Conservation (phyloP, 2,888 invertebrate species). For the Julus scanicus region DNA sequence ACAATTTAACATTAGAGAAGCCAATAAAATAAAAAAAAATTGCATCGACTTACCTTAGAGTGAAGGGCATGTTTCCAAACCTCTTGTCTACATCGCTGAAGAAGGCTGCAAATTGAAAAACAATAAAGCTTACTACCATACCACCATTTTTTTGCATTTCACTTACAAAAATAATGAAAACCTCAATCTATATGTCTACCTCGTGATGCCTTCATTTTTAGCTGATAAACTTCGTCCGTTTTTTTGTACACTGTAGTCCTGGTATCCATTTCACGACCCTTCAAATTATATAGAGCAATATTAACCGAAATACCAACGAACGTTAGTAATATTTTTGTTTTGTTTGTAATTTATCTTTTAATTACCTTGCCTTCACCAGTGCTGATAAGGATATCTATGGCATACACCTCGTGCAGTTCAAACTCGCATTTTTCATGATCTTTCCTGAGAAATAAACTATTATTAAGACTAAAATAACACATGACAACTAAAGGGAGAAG, state of each 20-base stretch:
- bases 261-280: conserved; percentile 92
- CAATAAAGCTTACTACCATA: background rate
- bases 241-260: conserved; percentile 98
- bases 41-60: conserved; percentile 72
- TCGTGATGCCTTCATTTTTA: conserved; percentile 97
- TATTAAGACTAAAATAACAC: background rate
- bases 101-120: conserved; percentile 69
- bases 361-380: conserved; percentile 90
- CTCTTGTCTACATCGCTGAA: conserved; percentile 88
- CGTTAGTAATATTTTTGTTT: background rate
- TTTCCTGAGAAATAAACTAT: conserved; percentile 71
- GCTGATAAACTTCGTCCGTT: conserved; percentile 95
- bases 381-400: conserved; percentile 96
- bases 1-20: no score
- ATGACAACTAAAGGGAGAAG: background rate
- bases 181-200: conserved; percentile 63
- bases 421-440: conserved; percentile 97
- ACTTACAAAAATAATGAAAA: background rate
- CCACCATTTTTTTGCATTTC: background rate
- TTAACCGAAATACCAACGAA: background rate
- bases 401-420: conserved; percentile 97
- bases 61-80: conserved; percentile 97
- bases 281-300: conserved; percentile 59
- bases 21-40: background rate
- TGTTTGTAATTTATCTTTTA: conserved; percentile 53